Base-by-base conservation (phyloP, 1,140 invertebrate genomes). In the Brachionus rubens region DNA sequence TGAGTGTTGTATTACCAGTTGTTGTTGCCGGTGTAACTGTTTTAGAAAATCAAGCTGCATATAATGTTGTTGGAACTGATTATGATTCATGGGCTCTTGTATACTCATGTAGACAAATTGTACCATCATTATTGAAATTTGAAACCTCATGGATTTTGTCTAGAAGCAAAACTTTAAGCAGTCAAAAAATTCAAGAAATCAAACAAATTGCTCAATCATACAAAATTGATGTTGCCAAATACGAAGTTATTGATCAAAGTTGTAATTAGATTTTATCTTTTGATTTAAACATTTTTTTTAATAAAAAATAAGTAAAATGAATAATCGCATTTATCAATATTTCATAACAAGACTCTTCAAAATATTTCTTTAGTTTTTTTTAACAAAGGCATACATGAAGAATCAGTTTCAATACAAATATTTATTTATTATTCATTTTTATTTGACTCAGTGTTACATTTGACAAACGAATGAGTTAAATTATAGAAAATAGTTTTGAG, bases 121-220 rank as follows among this genome's bases (percentile, higher is more conserved):
- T 72, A n/a, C 68, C 68, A 48, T 30, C n/a, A 4, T 50, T 72
- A 24, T 14, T 72, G n/a, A 72, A 72, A 54, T 54, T 72, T 14
- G 68, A 72, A 41, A 54, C 40, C 16, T 50, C 50, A 7, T 72
- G 68, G 68, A 72, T 72, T 50, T 72, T 72, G 46, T 48, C 46
- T 16, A 48, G 68, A 72, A 54, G 26, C 16, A 72, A 72, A 12
- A 72, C 46, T 54, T 54, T 72, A 5, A 46, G 50, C 41, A 3
- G 16, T 40, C 46, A 54, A 36, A 72, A 30, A 14, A 1, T 72
- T 40, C n/a, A 48, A 12, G 9, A 50, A 16, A 21, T 72, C 16
- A 72, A 72, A 41, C 24, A 48, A 5, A 33, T 36, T 3, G 46
- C 30, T 9, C 10, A 33, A 33, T 40, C 28, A 14, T 24, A 26